These are phyloP conservation scores for Chymomyza fuscimana DNA, from an alignment of 2,888 invertebrate genomes.

Conservation along the genomic window DNA sequence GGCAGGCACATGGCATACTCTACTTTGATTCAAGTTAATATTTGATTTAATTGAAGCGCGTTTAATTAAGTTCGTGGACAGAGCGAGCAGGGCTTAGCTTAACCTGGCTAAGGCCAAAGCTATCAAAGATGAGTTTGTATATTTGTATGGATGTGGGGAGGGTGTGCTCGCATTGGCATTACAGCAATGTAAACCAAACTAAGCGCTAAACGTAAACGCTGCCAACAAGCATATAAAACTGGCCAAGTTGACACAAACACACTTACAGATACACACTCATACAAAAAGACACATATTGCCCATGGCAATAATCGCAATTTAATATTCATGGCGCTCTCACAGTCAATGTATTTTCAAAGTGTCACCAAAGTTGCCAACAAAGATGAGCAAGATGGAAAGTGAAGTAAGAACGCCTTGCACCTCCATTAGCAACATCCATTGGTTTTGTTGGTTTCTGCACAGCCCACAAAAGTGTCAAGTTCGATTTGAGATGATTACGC, in stretches of 20 bases:
- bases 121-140: neutral
- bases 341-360: slow-evolving; percentile 69
- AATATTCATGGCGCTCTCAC: slow-evolving; percentile 68
- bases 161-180: neutral
- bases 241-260: neutral
- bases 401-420: slow-evolving; percentile 5
- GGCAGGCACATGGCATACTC: neutral
- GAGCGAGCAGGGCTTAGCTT: neutral
- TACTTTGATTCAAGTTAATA: slow-evolving; percentile 44
- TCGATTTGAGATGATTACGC: slow-evolving; percentile 18
- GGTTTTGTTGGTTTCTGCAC: slow-evolving; percentile 18
- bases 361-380: slow-evolving; percentile 50
- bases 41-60: slow-evolving; percentile 63
- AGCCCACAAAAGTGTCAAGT: slow-evolving; percentile 33
- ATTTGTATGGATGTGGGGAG: neutral
- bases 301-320: slow-evolving; percentile 72
- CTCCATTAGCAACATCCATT: neutral
- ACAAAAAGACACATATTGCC: slow-evolving; percentile 52
- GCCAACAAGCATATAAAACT: neutral
- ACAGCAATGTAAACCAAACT: slow-evolving; percentile 15
- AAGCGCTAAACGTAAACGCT: neutral
- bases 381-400: slow-evolving; percentile 18
- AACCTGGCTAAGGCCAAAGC: neutral
- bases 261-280: neutral
- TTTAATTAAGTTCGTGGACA: slow-evolving; percentile 51